Evolutionary conservation across 2,888 invertebrate genomes (phyloP).

Genomic region (Hipparchia semele): DNA sequence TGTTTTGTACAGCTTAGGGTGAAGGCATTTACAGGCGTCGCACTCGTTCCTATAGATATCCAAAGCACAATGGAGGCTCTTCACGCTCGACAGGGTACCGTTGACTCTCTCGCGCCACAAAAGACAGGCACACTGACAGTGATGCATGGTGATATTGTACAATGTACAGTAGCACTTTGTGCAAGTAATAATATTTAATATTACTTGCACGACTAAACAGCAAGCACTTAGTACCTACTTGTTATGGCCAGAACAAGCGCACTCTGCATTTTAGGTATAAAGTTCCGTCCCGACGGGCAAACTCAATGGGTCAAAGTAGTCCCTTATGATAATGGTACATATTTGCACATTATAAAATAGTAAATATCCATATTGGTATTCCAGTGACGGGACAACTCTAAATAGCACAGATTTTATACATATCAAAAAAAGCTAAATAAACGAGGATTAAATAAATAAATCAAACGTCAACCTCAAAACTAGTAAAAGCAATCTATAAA

Average conservation of each 20-base stretch:
- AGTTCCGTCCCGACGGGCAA: too few species aligned
- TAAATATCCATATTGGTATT: too few species aligned
- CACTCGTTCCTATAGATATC: slow-evolving; percentile 15
- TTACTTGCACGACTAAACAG: too few species aligned
- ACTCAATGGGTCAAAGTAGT: too few species aligned
- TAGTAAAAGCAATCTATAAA: not conserved
- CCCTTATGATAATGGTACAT: too few species aligned
- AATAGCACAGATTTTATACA: too few species aligned
- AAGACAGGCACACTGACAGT: not conserved
- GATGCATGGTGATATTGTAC: not conserved
- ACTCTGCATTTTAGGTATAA: too few species aligned
- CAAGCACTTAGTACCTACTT: too few species aligned
- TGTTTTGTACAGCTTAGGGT: not conserved
- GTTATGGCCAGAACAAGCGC: too few species aligned
- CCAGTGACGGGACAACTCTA: too few species aligned
- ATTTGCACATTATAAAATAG: too few species aligned
- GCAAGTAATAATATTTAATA: too few species aligned
- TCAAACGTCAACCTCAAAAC: not conserved
- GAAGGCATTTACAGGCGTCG: slow-evolving; percentile 37
- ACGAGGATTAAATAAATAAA: not conserved
- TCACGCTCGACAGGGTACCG: slow-evolving; percentile 41
- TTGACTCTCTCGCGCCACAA: not conserved
- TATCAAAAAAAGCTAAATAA: not conserved
- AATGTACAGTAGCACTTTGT: not conserved
- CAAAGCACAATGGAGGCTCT: slow-evolving; percentile 49